Evolutionary conservation across 2,797 vertebrate genomes (phyloP).

Genomic region (Halcyon badia): DNA sequence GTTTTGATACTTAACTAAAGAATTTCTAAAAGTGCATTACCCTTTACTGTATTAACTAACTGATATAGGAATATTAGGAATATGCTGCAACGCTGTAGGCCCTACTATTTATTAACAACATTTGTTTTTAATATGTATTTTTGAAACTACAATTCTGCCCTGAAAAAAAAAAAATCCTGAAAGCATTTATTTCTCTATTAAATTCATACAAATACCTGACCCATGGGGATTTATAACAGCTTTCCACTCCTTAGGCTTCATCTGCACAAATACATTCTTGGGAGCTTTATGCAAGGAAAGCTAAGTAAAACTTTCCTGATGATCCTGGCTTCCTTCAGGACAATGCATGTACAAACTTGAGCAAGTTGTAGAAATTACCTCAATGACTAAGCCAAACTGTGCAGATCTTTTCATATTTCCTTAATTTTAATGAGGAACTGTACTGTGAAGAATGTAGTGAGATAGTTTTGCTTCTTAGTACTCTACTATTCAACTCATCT

Average conservation of each 20-base stretch:
- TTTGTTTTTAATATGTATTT: not conserved
- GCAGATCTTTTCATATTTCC: not conserved
- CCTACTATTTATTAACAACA: not conserved
- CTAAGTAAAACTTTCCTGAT: not conserved
- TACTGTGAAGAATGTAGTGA: not conserved
- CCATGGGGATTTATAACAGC: not conserved
- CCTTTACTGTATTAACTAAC: not conserved
- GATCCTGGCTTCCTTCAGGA: not conserved
- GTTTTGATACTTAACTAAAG: not conserved
- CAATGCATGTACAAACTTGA: not conserved
- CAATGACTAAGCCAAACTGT: not conserved
- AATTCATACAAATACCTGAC: not conserved
- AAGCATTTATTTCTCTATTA: not conserved
- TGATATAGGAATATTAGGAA: not conserved
- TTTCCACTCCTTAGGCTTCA: not conserved
- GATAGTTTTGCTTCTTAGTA: not conserved
- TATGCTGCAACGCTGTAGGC: not conserved
- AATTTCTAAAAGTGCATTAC: not conserved
- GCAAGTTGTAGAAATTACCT: not conserved
- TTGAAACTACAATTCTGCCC: not conserved
- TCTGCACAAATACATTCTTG: not conserved
- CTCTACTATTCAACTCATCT: not conserved
- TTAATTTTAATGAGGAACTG: not conserved
- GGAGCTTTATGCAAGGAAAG: not conserved
- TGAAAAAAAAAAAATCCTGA: not conserved